Conservation (phyloP, 2,888 invertebrate species). For the Osmoderma eremita region DNA sequence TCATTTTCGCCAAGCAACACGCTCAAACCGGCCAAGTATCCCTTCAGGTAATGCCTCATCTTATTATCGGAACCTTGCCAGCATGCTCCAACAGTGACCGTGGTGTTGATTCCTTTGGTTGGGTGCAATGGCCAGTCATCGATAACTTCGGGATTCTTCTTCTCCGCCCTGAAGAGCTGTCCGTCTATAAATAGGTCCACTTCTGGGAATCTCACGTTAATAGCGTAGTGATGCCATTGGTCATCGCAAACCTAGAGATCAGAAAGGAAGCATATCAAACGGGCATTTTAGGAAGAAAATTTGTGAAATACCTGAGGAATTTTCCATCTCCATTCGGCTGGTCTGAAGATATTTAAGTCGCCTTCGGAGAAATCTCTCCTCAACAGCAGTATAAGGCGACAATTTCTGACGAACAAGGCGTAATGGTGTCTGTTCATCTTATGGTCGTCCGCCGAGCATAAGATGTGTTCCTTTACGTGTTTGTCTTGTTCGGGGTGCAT, state of each 20-base stretch:
- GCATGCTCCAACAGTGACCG: constrained; percentile 94
- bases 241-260: constrained; percentile 86
- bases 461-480: constrained; percentile 93
- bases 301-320: constrained; percentile 90
- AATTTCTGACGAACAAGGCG: constrained; percentile 96
- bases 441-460: constrained; percentile 97
- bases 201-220: constrained; percentile 92
- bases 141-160: constrained; percentile 94
- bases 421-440: constrained; percentile 99
- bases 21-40: constrained; percentile 89
- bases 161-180: constrained; percentile 70
- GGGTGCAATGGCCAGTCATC: constrained; percentile 99
- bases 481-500: constrained; percentile 82
- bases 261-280: background rate
- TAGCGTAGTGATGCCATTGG: constrained; percentile 98
- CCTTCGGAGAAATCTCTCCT: constrained; percentile 91
- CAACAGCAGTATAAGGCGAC: constrained; percentile 92
- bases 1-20: constrained; percentile 81
- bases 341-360: constrained; percentile 92
- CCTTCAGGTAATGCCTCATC: constrained; percentile 89
- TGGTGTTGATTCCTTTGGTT: constrained; percentile 92
- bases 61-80: constrained; percentile 95
- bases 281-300: no score
- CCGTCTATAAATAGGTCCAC: constrained; percentile 92
- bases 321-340: constrained; percentile 99